phyloP scores from a whole-genome alignment of 2,113 vertebrate species.

The Saimiri boliviensis region DNA sequence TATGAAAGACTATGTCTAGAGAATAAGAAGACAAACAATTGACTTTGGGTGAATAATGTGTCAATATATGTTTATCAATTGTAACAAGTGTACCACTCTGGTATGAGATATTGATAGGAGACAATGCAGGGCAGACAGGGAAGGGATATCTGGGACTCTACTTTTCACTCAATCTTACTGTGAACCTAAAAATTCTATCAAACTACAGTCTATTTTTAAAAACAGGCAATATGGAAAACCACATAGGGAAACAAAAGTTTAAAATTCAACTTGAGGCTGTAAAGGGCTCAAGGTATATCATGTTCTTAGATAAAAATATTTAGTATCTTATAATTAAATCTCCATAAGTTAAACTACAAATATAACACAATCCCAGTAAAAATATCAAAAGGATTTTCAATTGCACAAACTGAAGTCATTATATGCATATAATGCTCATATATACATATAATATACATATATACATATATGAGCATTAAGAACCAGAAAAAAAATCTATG shows the following conservation, averaged over 20 bases:
- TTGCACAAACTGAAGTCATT: not conserved
- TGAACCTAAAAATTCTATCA: not conserved
- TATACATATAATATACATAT: too few species aligned
- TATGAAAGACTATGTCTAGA: not conserved
- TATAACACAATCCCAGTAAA: not conserved
- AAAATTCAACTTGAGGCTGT: not conserved
- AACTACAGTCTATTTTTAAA: not conserved
- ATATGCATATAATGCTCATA: too few species aligned
- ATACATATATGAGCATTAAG: not conserved
- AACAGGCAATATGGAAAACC: not conserved
- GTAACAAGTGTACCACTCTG: not conserved
- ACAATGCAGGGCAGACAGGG: not conserved
- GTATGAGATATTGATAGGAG: not conserved
- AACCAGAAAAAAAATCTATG: not conserved
- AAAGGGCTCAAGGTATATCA: not conserved
- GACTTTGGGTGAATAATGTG: not conserved
- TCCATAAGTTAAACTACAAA: not conserved
- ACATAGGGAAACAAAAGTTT: not conserved
- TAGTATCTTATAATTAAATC: not conserved
- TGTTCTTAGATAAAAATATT: not conserved
- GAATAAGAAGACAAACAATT: not conserved
- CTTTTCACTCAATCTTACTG: not conserved
- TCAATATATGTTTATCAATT: not conserved
- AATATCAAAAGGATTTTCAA: not conserved
- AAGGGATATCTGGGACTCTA: not conserved